phyloP scores from a whole-genome alignment of 2,113 vertebrate genomes.

The Saccopteryx leptura region DNA sequence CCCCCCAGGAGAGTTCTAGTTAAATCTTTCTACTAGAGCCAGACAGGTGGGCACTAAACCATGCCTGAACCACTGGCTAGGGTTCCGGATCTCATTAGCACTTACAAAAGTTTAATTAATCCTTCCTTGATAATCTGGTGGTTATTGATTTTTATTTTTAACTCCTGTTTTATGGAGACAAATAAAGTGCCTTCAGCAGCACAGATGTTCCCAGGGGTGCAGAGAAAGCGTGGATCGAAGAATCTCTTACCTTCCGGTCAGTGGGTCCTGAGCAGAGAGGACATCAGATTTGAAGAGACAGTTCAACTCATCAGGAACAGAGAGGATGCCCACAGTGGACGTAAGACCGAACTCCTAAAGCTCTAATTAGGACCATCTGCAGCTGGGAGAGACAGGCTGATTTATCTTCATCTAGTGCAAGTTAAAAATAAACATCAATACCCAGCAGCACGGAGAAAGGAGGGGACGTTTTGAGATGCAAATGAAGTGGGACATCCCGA shows the following conservation, averaged over 20 bases:
- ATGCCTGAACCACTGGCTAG: conserved; percentile 69
- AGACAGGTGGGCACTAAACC: conserved; percentile 83
- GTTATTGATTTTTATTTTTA: conserved; percentile 88
- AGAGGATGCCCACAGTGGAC: neutral
- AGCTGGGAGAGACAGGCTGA: conserved; percentile 57
- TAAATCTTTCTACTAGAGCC: neutral
- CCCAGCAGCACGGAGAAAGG: neutral
- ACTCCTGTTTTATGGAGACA: conserved; percentile 70
- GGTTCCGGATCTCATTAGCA: conserved; percentile 87
- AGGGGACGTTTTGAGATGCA: conserved; percentile 68
- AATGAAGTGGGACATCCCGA: neutral
- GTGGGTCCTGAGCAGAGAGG: neutral
- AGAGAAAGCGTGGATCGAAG: neutral
- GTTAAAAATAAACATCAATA: conserved; percentile 72
- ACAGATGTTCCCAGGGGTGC: neutral
- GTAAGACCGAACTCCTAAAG: neutral
- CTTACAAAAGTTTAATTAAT: conserved; percentile 87
- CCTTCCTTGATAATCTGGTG: conserved; percentile 83
- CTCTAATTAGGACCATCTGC: conserved; percentile 39
- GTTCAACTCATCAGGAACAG: neutral
- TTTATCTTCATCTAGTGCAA: conserved; percentile 61
- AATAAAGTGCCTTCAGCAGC: conserved; percentile 24
- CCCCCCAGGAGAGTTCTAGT: fast-evolving
- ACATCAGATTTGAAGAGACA: neutral
- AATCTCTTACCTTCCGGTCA: neutral